phyloP scores from a whole-genome alignment of 1,140 invertebrate species.

The Diprion similis region DNA sequence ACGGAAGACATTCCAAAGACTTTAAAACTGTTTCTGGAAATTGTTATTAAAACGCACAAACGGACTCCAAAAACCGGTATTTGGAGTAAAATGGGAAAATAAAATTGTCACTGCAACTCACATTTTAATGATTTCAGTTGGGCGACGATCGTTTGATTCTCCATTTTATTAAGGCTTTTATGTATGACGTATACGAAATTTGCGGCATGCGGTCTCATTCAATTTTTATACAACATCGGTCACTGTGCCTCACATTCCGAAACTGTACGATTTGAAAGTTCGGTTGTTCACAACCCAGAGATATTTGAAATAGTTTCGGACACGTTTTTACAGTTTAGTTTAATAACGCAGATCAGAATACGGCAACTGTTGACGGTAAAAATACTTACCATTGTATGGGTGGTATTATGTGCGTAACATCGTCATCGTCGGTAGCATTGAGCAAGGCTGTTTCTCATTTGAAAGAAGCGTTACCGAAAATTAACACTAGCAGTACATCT shows the following conservation, averaged over 20 bases:
- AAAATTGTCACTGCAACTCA: slow-evolving; percentile 14
- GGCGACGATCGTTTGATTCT: slow-evolving; percentile 13
- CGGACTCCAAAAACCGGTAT: not conserved
- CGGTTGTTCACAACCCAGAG: slow-evolving; percentile 13
- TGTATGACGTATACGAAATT: slow-evolving; percentile 30
- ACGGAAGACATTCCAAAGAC: slow-evolving; percentile 16
- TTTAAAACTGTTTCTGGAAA: slow-evolving; percentile 20
- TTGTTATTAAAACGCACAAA: slow-evolving; percentile 21
- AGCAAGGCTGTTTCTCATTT: no score
- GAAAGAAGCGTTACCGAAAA: no score
- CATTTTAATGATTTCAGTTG: slow-evolving; percentile 21
- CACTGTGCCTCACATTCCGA: slow-evolving; percentile 31
- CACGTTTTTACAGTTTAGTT: slow-evolving; percentile 23
- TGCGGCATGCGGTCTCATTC: slow-evolving; percentile 27
- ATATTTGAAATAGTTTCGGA: no score
- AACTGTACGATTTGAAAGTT: slow-evolving; percentile 23
- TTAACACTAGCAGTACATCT: no score
- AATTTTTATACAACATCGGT: slow-evolving; percentile 29
- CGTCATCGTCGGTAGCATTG: no score
- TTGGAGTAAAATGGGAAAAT: slow-evolving; percentile 16
- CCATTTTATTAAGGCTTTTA: slow-evolving; percentile 20
- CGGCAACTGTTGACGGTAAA: slow-evolving; percentile 31
- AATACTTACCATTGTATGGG: slow-evolving; percentile 33
- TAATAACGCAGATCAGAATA: slow-evolving; percentile 36
- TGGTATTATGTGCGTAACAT: slow-evolving; percentile 26